Evolutionary conservation across 2,888 invertebrate genomes (phyloP).

Genomic region (Platynereis dumerilii): DNA sequence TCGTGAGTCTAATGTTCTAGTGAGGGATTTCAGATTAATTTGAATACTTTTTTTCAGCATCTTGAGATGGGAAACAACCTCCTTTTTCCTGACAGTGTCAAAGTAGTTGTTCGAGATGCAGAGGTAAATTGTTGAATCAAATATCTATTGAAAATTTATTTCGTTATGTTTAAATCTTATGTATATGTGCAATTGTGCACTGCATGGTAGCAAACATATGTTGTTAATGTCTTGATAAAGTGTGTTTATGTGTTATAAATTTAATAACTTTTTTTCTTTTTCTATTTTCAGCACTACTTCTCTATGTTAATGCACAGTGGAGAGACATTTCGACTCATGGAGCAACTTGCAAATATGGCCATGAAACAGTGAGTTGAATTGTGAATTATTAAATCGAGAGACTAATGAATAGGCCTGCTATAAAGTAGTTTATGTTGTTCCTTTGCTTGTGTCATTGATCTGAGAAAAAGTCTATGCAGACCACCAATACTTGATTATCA

Average conservation of each 20-base stretch:
- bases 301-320: slow-evolving; percentile 87
- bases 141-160: neutral
- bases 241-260: neutral
- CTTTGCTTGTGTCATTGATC: too few species aligned
- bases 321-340: slow-evolving; percentile 90
- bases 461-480: too few species aligned
- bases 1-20: too few species aligned
- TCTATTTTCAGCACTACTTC: slow-evolving; percentile 67
- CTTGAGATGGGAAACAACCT: slow-evolving; percentile 63
- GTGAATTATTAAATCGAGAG: too few species aligned
- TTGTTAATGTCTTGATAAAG: neutral
- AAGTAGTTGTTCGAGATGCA: slow-evolving; percentile 83
- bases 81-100: slow-evolving; percentile 85
- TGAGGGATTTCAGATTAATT: too few species aligned
- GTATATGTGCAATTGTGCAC: too few species aligned
- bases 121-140: slow-evolving; percentile 59
- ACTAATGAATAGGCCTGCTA: too few species aligned
- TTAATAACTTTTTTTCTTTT: neutral
- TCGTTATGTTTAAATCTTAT: too few species aligned
- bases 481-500: too few species aligned
- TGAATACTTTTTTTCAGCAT: slow-evolving; percentile 48
- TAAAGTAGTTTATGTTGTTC: too few species aligned
- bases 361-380: slow-evolving; percentile 76
- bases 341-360: slow-evolving; percentile 94
- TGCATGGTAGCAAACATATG: too few species aligned